Evolutionary conservation across 2,797 vertebrate genomes (phyloP), one percentile per base, ranked within the genome.

Genomic region (Coccyzus lansbergi): DNA sequence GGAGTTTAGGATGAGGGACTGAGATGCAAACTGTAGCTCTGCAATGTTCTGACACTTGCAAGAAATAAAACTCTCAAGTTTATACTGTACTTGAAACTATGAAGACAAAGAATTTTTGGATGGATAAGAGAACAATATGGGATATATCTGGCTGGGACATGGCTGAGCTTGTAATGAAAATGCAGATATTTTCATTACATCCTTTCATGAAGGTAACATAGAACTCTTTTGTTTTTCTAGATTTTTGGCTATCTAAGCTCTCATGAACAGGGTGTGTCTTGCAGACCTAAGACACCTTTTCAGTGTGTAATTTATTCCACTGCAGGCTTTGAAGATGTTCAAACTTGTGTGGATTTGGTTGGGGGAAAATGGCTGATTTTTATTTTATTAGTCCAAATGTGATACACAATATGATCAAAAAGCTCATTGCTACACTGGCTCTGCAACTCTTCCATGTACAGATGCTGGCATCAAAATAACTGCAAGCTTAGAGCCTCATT

Each of bases 281-380:
- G 9, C 31, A 92, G 81, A 82, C 21, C 17, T 72, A 25, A 82
- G 38, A 89, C 26, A 67, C 4, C 53, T 90, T 62, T 84, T 76
- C 48, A 29, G 22, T 68, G 20, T 40, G 31, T 36, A 68, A 74
- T 84, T 79, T 92, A 79, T 92, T 92, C 49, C 44, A 64, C 34
- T 91, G 44, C 42, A 83, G 52, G 52, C 58, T 93, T 81, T 83
- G 83, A 76, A 94, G 64, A 44, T 74, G 25, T 90, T 91, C 76
- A 77, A 89, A 80, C 31, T 26, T 29, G 71, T 70, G 38, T 70
- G 28, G 9, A 38, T 48, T 86, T 86, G 7, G 22, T 49, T 76
- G 19, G 22, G 34, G 29, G 40, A 28, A 88, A 82, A 64, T 3
- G 68, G n/a, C 31, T 51, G 48, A 83, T 78, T 87, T 87, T 92